Base-by-base conservation (phyloP, 2,113 vertebrate species). In the Bostrychus sinensis region DNA sequence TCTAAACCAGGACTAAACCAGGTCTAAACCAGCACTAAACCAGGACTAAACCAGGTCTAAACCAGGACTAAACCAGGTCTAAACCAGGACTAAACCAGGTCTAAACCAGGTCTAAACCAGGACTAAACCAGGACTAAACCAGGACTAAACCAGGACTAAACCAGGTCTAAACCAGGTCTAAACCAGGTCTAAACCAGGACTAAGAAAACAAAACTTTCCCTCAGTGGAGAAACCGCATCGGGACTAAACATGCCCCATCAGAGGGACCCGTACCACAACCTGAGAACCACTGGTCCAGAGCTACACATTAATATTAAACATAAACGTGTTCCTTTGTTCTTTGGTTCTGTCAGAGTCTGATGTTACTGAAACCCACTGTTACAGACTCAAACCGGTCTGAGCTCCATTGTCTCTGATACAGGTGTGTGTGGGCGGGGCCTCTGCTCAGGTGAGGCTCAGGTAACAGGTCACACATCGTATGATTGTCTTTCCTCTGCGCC, bases 1-100 rank as follows among this genome's bases (percentile, higher is more conserved):
- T 7, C 41, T 19, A 42, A 42, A 42, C n/a, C 41, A 42, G 41
- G 14, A 42, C 41, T 42, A 42, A 42, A 42, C 41, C 41, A 42
- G 41, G 41, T 6, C 41, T 19, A 42, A 42, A 42, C 41, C 17
- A 19, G 41, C 16, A 4, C 41, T 42, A 42, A 42, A 42, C 41
- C 41, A 19, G 41, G 41, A 19, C 41, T 42, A 42, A 42, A 42
- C 41, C 17, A 19, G 41, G n/a, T 8, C 17, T 43, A 42, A 19
- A 19, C 41, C n/a, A 6, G 41, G 13, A 19, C 17, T 43, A 43
- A 19, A 19, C 41, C 41, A 19, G n/a, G n/a, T 42, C 4, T 43
- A 43, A 19, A 19, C 41, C 41, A 19, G 41, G n/a, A 7, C 17
- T 43, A 42, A 19, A 19, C 41, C 41, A 19, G 41, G 41, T 3